Base-by-base conservation (phyloP, 2,113 vertebrate species). In the Nerophis ophidion region DNA sequence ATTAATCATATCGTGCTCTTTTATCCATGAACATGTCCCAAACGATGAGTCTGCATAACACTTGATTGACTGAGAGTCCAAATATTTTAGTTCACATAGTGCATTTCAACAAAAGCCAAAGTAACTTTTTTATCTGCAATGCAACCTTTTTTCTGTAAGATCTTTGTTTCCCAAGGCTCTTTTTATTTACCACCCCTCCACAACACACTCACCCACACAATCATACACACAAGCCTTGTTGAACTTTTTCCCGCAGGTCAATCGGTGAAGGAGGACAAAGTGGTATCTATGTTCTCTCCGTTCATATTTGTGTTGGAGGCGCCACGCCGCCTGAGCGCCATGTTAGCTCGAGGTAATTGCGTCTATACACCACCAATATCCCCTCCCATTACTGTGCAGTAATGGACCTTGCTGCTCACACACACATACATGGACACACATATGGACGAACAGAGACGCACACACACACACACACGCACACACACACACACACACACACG, bases 291-390 rank as follows among this genome's bases (percentile, higher is more conserved):
- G 81, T 67, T 78, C 82, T 26, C 26, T 65, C 61, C 54, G 76
- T 76, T 82, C 73, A 76, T 86, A 81, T 87, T 87, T 86, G 81
- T 79, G 79, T 84, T 87, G 73, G 74, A 82, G 84, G 86, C 81
- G 83, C 82, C 83, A 72, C 66, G 44, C 63, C 66, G 79, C 79
- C 80, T 76, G 78, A 83, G 77, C 81, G 79, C 70, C 74, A 72
- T 82, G 79, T 88, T 84, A 71, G 83, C 76, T 79, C 13, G 71
- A 82, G 81, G 77, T 84, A 86, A 88, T 89, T 90, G 88, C 81
- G 81, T 78, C 83, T 83, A 73, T 81, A 82, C 81, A 66, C 76
- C 81, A 84, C 80, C 85, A 84, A 84, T 86, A 87, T 88, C 87
- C 87, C 80, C 80, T 86, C 81, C 83, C 78, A 88, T 88, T 86